Evolutionary conservation across 2,888 invertebrate genomes (phyloP), one percentile per base, ranked within the genome.

Genomic region (Drosophila lacicola): DNA sequence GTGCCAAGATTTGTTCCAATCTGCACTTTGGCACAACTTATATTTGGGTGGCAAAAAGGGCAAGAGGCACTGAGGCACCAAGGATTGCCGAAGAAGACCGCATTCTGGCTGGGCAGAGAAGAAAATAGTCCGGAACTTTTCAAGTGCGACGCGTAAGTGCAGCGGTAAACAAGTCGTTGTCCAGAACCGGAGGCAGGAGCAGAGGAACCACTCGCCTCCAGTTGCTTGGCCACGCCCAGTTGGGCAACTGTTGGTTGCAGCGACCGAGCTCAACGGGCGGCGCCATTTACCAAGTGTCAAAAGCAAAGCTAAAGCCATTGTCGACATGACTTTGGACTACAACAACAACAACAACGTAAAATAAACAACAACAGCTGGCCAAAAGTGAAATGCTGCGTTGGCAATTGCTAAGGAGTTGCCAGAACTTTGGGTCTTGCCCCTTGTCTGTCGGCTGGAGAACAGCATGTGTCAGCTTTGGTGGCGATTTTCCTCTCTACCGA

Each of bases 301-400:
- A 90, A 90, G 91, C 90, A 90, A 91, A 90, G 89, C 90, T 90
- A 90, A 90, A 90, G 90, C 90, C 85, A 90, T 91, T 90, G 90
- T 90, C 90, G 89, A 91, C 90, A 87, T 89, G 88, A 89, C 89
- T 88, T 88, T 74, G 79, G 89, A 82, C 89, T 78, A 84, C 80
- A 89, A 82, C 82, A 77, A 45, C 47, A 70, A 46, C 66, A 74
- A 44, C 75, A 70, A 39, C 51, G 44, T 34, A 21, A 44, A 55
- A 44, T 44, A 55, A 76, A 42, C 55, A 82, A 44, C 39, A 64
- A 36, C 58, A 70, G 55, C 58, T 70, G 70, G 69, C 68, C 62
- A 88, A 85, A 89, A 87, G 80, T 75, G 82, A 88, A 85, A 85
- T 86, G 86, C 86, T 84, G 87, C 88, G 88, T 87, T 90, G 82